Base-by-base conservation (phyloP, 2,888 invertebrate species). In the Nezara viridula region DNA sequence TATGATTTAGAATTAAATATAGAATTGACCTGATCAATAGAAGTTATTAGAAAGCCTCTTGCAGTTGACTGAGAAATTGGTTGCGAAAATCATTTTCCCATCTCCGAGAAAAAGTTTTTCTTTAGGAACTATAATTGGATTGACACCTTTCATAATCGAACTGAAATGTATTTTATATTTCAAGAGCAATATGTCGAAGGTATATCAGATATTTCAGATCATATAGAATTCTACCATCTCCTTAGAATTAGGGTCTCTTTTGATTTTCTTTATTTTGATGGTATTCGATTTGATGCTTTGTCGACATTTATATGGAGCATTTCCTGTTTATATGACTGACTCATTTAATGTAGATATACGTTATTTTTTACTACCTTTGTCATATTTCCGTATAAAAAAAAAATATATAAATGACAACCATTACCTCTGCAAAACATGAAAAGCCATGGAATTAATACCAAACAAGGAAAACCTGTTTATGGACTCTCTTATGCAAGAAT, bases 71-170 rank as follows among this genome's bases (percentile, higher is more conserved):
- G 4, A 60, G 27, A 16, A 60, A 60, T 60, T 32, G 16, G 3
- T 60, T 14, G 60, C 16, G 3, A 16, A 60, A n/a, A 60, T n/a
- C 5, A 4, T 60, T 5, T 32, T 55, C 16, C 60, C 16, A 5
- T 27, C 27, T 27, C 27, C 27, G 60, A 60, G 27, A 16, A 85
- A 49, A 49, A 40, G n/a, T 47, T 47, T 49, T 85, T 85, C 85
- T 14, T 19, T 85, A 2, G 12, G 44, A n/a, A n/a, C 21, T 85
- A 40, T 47, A 40, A 47, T 85, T 85, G 49, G 21, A 85, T 47
- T 19, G 49, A 49, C n/a, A 85, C 12, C 44, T 85, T n/a, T 85
- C 47, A 85, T 47, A 85, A 85, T 85, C 44, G 49, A 40, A 19
- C 16, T 16, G 60, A 60, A 32, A 60, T 27, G 60, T 60, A 5